These are phyloP conservation scores for Neotoxoptera formosana DNA, from an alignment of 1,140 invertebrate genomes.

Conservation along the genomic window DNA sequence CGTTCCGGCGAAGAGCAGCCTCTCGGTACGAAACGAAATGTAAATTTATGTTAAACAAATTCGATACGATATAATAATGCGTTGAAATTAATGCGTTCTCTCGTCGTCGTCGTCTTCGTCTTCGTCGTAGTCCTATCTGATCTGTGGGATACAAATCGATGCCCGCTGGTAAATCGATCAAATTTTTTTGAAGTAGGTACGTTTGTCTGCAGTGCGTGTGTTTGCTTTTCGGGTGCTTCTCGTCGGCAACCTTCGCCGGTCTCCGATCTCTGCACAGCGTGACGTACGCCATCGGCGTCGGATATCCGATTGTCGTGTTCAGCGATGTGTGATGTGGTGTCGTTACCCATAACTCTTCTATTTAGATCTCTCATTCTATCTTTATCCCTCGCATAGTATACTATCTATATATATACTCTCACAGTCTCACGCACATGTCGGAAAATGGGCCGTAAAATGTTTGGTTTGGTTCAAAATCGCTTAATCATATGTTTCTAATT, in stretches of 20 bases:
- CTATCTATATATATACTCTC: not conserved
- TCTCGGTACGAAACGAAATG: not conserved
- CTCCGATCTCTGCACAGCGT: not conserved
- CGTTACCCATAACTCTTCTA: not conserved
- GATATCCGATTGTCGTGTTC: not conserved
- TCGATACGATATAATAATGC: conserved; percentile 10
- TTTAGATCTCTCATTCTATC: not conserved
- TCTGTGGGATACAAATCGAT: not conserved
- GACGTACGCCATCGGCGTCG: not conserved
- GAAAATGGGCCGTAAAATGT: no score
- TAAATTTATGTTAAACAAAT: conserved; percentile 46
- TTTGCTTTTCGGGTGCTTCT: not conserved
- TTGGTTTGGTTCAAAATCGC: no score
- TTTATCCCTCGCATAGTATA: not conserved
- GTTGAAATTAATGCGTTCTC: not conserved
- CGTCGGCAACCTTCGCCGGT: no score
- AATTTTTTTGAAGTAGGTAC: not conserved
- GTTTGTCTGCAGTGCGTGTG: not conserved
- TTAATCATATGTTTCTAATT: no score
- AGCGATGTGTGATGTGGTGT: not conserved
- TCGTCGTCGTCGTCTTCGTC: not conserved
- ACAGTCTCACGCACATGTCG: no score
- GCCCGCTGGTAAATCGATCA: not conserved
- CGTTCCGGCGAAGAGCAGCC: no score
- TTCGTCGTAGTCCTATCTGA: not conserved